Conservation (phyloP, 2,888 invertebrate species). For the Uloborus plumipes region DNA sequence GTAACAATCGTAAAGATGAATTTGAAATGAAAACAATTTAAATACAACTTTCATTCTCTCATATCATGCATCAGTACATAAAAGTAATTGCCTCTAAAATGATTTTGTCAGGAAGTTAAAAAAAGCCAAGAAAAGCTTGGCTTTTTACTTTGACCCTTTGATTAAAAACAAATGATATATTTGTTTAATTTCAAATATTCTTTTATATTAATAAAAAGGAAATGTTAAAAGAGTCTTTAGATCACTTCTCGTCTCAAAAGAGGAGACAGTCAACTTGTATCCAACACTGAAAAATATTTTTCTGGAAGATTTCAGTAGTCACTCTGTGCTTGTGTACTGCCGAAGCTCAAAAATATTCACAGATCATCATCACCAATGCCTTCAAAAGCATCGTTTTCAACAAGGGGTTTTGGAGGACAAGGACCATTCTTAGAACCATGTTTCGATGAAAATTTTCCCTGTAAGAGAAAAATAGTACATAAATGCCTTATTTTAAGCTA, state of each 20-base stretch:
- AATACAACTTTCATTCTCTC: not conserved
- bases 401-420: slow-evolving; percentile 71
- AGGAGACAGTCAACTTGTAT: no score
- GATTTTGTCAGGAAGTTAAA: not conserved
- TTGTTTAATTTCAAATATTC: no score
- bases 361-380: slow-evolving; percentile 94
- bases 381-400: slow-evolving; percentile 92
- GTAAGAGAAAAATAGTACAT: not conserved
- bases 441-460: slow-evolving; percentile 54
- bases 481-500: not conserved
- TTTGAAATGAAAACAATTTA: not conserved
- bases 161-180: no score
- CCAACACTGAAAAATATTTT: no score
- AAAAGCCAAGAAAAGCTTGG: no score
- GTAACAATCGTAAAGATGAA: not conserved
- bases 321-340: no score
- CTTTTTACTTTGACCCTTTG: no score
- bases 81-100: slow-evolving; percentile 5
- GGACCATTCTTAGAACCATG: slow-evolving; percentile 50
- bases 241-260: no score
- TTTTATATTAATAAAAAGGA: no score
- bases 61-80: not conserved
- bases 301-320: no score
- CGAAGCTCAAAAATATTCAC: slow-evolving; percentile 66
- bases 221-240: no score